A percentile compares a stretch with the other conserved stretches of the same genome.
Evolutionary conservation across 2,888 invertebrate genomes (phyloP).

Genomic region (Polyploca ridens): DNA sequence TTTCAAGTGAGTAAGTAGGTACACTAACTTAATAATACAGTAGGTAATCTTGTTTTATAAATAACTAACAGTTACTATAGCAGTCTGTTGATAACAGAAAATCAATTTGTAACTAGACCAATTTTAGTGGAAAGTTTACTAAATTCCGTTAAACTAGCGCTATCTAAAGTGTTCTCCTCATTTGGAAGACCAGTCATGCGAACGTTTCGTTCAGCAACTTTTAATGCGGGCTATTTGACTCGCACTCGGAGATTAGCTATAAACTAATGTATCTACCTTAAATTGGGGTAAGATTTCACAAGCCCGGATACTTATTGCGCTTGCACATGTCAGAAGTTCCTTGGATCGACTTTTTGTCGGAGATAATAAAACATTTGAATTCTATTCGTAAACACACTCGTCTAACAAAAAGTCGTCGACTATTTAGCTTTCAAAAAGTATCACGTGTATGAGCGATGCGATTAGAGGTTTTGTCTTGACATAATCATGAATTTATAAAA

Average conservation of each 20-base stretch:
- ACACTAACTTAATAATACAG: too few species aligned
- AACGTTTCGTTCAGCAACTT: slow-evolving; percentile 36
- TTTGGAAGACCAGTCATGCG: slow-evolving; percentile 31
- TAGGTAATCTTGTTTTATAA: too few species aligned
- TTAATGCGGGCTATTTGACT: slow-evolving; percentile 39
- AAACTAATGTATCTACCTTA: slow-evolving; percentile 12
- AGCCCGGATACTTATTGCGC: background rate
- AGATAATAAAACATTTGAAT: too few species aligned
- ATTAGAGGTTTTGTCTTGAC: too few species aligned
- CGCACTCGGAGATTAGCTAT: slow-evolving; percentile 14
- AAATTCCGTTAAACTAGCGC: slow-evolving; percentile 21
- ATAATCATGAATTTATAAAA: too few species aligned
- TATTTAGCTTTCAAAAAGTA: too few species aligned
- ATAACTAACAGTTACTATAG: background rate
- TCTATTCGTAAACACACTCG: too few species aligned
- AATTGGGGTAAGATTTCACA: background rate
- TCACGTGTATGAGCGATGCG: too few species aligned
- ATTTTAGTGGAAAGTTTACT: slow-evolving; percentile 25
- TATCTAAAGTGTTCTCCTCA: slow-evolving; percentile 29
- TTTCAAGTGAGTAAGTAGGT: too few species aligned
- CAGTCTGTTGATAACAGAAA: background rate
- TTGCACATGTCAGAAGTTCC: too few species aligned
- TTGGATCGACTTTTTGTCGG: too few species aligned
- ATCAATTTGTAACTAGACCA: slow-evolving; percentile 8
- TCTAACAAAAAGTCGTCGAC: too few species aligned